A percentile compares a stretch with the other conserved stretches of the same genome.
phyloP scores from a whole-genome alignment of 2,888 invertebrate genomes.

The Hydrotaea cyrtoneurina region DNA sequence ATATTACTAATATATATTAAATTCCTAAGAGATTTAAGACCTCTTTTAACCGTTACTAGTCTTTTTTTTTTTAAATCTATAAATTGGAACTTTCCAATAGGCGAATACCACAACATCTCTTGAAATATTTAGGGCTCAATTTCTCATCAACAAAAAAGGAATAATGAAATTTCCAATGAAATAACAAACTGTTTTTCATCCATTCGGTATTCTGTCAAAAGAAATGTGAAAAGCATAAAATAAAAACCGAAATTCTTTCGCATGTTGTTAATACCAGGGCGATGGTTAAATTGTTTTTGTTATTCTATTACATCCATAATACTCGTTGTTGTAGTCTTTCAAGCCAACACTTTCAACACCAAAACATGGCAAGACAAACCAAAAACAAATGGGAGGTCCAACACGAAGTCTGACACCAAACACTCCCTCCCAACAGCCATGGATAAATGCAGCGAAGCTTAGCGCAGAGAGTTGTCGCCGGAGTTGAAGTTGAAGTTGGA shows the following conservation, averaged over 20 bases:
- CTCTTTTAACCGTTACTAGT: too few relatives aligned
- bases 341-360: neutral
- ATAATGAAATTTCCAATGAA: slow-evolving; percentile 2
- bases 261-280: slow-evolving; percentile 5
- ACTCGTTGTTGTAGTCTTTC: neutral
- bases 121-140: slow-evolving; percentile 10
- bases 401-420: too few relatives aligned
- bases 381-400: too few relatives aligned
- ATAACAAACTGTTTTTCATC: neutral
- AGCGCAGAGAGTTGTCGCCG: neutral
- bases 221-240: neutral
- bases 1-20: too few relatives aligned
- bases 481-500: too few relatives aligned
- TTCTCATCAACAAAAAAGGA: neutral
- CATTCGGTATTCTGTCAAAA: neutral
- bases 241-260: neutral
- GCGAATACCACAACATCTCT: slow-evolving; percentile 1
- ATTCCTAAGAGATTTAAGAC: too few relatives aligned
- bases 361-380: too few relatives aligned
- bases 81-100: neutral
- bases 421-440: neutral
- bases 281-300: neutral
- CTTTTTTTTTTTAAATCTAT: too few relatives aligned
- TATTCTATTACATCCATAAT: neutral
- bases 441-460: neutral